Percentiles rank a stretch among this genome's conserved stretches.
phyloP scores from a whole-genome alignment of 2,113 vertebrate species.

The Oxyura jamaicensis region DNA sequence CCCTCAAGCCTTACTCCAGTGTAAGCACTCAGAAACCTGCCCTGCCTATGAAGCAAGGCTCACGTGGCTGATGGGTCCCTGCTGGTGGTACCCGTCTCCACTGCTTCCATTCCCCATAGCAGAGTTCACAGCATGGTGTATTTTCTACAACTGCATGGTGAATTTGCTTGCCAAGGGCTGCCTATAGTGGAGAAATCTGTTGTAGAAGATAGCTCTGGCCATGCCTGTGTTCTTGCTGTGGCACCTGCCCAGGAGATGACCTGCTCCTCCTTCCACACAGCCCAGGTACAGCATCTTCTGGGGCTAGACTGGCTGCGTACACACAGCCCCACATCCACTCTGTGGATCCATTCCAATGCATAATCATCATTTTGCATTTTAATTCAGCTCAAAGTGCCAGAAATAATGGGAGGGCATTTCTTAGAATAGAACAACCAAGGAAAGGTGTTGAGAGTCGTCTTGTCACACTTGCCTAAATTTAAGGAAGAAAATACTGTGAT shows the following conservation, averaged over 20 bases:
- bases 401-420: not conserved
- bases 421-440: not conserved
- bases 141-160: not conserved
- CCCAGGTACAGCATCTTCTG: not conserved
- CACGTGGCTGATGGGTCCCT: not conserved
- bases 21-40: not conserved
- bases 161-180: not conserved
- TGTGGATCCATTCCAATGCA: not conserved
- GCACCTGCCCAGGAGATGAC: not conserved
- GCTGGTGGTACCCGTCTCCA: not conserved
- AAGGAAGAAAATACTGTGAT: not conserved
- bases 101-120: not conserved
- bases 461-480: not conserved
- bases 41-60: not conserved
- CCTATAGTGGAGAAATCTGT: not conserved
- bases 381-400: not conserved
- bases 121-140: accelerated
- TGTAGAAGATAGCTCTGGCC: not conserved
- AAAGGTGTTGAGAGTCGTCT: not conserved
- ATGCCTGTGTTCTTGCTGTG: not conserved
- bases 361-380: not conserved
- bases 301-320: not conserved
- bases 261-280: not conserved
- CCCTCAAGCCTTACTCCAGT: not conserved
- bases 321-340: not conserved